Conservation (phyloP, 1,140 invertebrate species). For the Heliconius himera region DNA sequence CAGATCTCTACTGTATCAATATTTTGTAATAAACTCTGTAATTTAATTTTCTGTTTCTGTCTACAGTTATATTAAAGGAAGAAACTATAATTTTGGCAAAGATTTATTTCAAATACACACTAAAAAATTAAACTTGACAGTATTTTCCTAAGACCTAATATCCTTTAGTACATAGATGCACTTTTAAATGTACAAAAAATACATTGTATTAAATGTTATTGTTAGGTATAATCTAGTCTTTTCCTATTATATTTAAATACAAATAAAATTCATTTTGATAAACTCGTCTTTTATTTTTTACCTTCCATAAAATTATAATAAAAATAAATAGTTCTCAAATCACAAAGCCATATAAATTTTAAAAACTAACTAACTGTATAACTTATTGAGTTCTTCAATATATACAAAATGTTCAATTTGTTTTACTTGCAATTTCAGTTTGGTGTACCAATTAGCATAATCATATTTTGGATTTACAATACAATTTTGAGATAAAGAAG, state of each 20-base stretch:
- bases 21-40: too few species aligned
- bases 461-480: not conserved
- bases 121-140: too few species aligned
- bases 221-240: constrained; percentile 15
- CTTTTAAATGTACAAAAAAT: not conserved
- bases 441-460: constrained; percentile 54
- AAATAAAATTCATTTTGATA: constrained; percentile 21
- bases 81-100: too few species aligned
- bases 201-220: not conserved
- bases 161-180: not conserved
- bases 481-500: not conserved
- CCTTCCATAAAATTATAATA: not conserved
- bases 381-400: constrained; percentile 51
- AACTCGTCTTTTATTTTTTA: constrained; percentile 7
- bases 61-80: too few species aligned
- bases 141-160: not conserved
- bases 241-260: constrained; percentile 10
- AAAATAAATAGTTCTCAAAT: not conserved
- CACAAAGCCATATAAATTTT: not conserved
- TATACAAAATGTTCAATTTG: constrained; percentile 58
- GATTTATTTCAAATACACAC: too few species aligned
- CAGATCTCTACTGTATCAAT: too few species aligned
- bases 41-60: too few species aligned
- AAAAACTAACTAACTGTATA: constrained; percentile 3
- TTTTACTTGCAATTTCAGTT: constrained; percentile 53